Percentiles rank a stretch among this genome's conserved stretches.
Evolutionary conservation across 2,797 vertebrate species (phyloP).

Genomic region (Megalops cyprinoides): DNA sequence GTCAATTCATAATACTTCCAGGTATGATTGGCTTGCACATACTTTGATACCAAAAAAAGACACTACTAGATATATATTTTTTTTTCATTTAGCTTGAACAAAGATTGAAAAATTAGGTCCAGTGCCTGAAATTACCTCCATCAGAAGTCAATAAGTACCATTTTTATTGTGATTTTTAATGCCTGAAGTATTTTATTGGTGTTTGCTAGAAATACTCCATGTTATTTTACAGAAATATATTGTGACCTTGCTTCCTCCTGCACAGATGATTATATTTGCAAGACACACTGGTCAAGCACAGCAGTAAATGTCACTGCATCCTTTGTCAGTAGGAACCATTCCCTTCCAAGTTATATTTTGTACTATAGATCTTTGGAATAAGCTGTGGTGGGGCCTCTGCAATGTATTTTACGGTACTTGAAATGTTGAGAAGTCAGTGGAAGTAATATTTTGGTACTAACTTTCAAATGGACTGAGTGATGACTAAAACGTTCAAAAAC

Average conservation of each 20-base stretch:
- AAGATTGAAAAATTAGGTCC: conserved; percentile 46
- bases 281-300: conserved; percentile 3
- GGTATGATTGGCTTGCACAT: conserved; percentile 43
- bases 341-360: conserved; percentile 57
- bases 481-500: conserved; percentile 46
- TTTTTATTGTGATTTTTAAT: conserved; percentile 28
- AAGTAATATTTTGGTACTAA: conserved; percentile 62
- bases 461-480: conserved; percentile 46
- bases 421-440: conserved; percentile 54
- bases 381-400: conserved; percentile 63
- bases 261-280: not conserved
- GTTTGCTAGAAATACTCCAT: conserved; percentile 33
- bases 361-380: conserved; percentile 61
- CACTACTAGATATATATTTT: conserved; percentile 37
- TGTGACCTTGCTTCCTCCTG: not conserved
- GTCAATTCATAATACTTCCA: conserved; percentile 37
- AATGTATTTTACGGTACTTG: conserved; percentile 67
- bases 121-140: conserved; percentile 22
- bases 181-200: conserved; percentile 46
- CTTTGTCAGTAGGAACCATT: conserved; percentile 40
- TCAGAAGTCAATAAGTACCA: conserved; percentile 9
- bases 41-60: conserved; percentile 67
- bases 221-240: conserved; percentile 36
- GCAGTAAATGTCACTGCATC: not conserved
- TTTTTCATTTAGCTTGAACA: conserved; percentile 50